These are phyloP conservation scores for Pachypanchax playfairii DNA, from an alignment of 2,113 vertebrate species.

Conservation along the genomic window DNA sequence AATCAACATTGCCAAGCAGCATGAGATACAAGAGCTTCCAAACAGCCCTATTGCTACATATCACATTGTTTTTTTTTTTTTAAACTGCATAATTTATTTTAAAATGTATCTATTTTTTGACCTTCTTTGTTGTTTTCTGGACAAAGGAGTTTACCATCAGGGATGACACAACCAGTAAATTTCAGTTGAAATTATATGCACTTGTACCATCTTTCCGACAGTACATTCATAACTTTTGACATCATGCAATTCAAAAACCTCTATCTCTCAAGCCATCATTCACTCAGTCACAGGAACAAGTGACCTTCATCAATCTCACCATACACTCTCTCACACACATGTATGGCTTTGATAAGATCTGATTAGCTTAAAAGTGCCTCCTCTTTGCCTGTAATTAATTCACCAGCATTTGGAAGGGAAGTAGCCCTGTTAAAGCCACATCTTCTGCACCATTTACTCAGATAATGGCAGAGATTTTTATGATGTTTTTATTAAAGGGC, in stretches of 20 bases:
- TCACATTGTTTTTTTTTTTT: no score
- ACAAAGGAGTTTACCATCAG: not conserved
- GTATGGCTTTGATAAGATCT: conserved; percentile 37
- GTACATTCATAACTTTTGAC: conserved; percentile 19
- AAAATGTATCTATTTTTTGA: not conserved
- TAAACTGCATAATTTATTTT: no score
- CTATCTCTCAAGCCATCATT: conserved; percentile 33
- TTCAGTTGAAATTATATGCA: not conserved
- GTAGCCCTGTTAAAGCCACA: conserved; percentile 62
- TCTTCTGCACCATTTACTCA: conserved; percentile 79
- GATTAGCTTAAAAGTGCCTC: conserved; percentile 61
- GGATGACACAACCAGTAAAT: conserved; percentile 8
- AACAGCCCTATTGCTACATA: no score
- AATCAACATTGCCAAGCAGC: not conserved
- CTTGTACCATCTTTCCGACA: not conserved
- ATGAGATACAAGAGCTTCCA: not conserved
- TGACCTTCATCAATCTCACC: conserved; percentile 54
- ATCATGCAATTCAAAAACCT: conserved; percentile 34
- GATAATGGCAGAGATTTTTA: conserved; percentile 73
- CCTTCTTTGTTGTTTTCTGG: not conserved
- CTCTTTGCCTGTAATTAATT: conserved; percentile 73
- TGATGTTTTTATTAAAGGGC: conserved; percentile 68
- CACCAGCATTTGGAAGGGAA: conserved; percentile 55
- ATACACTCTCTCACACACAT: not conserved
- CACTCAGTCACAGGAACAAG: conserved; percentile 26